phyloP scores from a whole-genome alignment of 2,113 vertebrate genomes.

The Alligator sinensis region DNA sequence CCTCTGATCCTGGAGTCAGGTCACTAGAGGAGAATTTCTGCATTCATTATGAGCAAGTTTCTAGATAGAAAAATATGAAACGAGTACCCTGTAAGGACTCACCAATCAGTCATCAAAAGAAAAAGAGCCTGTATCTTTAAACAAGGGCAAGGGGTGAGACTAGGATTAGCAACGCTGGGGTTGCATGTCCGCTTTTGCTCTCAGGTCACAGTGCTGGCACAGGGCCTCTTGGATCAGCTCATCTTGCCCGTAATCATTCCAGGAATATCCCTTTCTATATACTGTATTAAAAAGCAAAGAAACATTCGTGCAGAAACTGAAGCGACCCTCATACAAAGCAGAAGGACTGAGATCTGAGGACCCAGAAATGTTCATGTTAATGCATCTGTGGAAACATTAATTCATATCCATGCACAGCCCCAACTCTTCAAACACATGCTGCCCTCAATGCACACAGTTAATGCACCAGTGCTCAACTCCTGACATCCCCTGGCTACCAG shows the following conservation, averaged over 20 bases:
- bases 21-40: neutral
- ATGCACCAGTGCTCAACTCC: neutral
- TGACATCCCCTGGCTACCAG: neutral
- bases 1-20: neutral
- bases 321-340: neutral
- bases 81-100: neutral
- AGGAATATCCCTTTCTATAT: neutral
- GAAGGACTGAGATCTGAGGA: neutral
- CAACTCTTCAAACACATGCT: neutral
- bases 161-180: neutral
- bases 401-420: neutral
- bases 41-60: neutral
- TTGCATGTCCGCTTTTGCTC: neutral
- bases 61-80: neutral
- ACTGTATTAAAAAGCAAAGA: neutral
- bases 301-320: neutral
- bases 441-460: neutral
- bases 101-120: neutral
- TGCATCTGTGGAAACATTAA: neutral
- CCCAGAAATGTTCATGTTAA: neutral
- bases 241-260: neutral
- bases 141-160: neutral
- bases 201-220: neutral
- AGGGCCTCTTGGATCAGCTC: too few species aligned
- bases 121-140: neutral